Conservation (phyloP, 1,140 invertebrate species). For the Drosophila malerkotliana region DNA sequence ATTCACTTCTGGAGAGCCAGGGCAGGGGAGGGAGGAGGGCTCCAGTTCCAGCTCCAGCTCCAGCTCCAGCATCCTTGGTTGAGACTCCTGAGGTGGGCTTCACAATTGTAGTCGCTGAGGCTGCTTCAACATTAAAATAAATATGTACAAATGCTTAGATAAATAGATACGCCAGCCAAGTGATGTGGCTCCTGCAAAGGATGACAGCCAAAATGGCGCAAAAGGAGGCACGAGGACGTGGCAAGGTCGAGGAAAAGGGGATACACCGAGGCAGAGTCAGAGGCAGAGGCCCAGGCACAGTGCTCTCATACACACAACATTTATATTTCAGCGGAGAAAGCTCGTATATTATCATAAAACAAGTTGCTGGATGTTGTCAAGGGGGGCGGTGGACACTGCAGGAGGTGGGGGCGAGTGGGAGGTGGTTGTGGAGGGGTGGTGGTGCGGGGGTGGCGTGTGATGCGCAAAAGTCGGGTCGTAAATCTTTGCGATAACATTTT, state of each 20-base stretch:
- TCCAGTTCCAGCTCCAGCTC: neutral
- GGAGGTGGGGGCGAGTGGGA: neutral
- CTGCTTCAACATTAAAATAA: slow-evolving; percentile 82
- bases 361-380: slow-evolving; percentile 72
- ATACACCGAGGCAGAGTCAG: slow-evolving; percentile 5
- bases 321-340: slow-evolving; percentile 84
- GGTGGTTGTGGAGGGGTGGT: slow-evolving; percentile 16
- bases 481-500: slow-evolving; percentile 84
- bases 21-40: neutral
- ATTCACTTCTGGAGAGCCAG: slow-evolving; percentile 62
- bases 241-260: slow-evolving; percentile 2
- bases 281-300: slow-evolving; percentile 36
- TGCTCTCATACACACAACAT: slow-evolving; percentile 78
- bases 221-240: slow-evolving; percentile 40
- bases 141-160: slow-evolving; percentile 83
- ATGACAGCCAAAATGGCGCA: slow-evolving; percentile 78
- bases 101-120: slow-evolving; percentile 70
- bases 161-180: slow-evolving; percentile 78
- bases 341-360: slow-evolving; percentile 84
- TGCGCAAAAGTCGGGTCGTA: slow-evolving; percentile 84
- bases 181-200: slow-evolving; percentile 79
- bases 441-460: slow-evolving; percentile 66
- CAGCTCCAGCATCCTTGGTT: slow-evolving; percentile 1
- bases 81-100: slow-evolving; percentile 39
- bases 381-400: slow-evolving; percentile 7